Conservation (phyloP, 2,113 vertebrate genomes). For the Pan paniscus region DNA sequence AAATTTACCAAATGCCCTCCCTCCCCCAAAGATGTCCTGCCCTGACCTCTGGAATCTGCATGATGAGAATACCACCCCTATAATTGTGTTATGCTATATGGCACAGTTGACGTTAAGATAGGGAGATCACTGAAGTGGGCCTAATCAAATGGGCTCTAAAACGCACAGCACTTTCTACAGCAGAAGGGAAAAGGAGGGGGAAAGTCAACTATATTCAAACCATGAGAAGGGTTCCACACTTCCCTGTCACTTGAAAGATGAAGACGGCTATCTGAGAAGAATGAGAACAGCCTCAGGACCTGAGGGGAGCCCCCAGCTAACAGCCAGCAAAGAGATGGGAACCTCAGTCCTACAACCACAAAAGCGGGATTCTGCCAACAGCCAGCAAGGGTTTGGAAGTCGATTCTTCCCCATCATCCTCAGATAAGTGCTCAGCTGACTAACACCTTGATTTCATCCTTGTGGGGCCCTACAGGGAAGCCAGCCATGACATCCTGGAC, state of each 20-base stretch:
- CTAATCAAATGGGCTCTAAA: background rate
- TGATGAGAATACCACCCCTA: background rate
- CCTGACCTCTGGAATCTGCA: background rate
- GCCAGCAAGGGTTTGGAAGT: background rate
- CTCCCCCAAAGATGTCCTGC: background rate
- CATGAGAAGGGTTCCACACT: background rate
- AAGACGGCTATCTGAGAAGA: background rate
- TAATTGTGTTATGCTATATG: background rate
- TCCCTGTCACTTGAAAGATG: background rate
- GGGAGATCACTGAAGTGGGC: background rate
- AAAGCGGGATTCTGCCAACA: background rate
- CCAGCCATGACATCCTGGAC: background rate
- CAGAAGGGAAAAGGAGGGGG: background rate
- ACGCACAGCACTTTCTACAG: background rate
- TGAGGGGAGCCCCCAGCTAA: background rate
- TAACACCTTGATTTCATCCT: background rate
- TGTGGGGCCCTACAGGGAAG: background rate
- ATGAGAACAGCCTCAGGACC: background rate
- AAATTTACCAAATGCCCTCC: background rate
- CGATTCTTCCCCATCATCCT: background rate
- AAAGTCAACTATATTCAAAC: background rate
- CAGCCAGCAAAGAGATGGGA: background rate
- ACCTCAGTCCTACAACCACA: background rate
- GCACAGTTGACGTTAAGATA: background rate
- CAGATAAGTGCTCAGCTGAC: background rate